Percentiles rank a stretch among this genome's conserved stretches.
Conservation (phyloP, 2,797 vertebrate species). For the Notoglanidium macrostoma region DNA sequence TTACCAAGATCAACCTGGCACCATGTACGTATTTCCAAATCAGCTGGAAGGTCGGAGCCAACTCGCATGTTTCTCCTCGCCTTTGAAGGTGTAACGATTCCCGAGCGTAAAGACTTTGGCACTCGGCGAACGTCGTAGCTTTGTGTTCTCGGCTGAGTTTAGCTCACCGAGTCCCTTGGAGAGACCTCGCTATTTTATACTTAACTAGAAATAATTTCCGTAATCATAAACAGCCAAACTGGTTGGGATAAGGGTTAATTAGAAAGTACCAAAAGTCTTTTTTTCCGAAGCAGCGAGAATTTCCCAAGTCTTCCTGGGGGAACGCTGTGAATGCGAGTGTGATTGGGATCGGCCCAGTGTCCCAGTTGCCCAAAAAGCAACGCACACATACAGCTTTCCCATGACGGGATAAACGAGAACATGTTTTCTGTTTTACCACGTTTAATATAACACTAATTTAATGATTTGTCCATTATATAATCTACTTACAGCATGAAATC, state of each 20-base stretch:
- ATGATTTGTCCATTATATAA: background rate
- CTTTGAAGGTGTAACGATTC: slow-evolving; percentile 12
- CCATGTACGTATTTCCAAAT: background rate
- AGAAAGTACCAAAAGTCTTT: background rate
- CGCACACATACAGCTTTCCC: background rate
- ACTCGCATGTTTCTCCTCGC: background rate
- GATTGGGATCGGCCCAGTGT: background rate
- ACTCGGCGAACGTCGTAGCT: background rate
- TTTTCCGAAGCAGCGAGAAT: background rate
- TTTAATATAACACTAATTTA: background rate
- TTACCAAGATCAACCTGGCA: background rate
- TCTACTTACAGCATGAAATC: background rate
- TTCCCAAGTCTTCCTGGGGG: background rate
- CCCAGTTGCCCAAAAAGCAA: background rate
- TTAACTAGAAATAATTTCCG: background rate
- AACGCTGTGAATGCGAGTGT: background rate
- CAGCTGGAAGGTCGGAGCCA: background rate
- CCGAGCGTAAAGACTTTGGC: background rate
- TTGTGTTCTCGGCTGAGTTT: slow-evolving; percentile 6
- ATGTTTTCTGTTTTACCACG: background rate
- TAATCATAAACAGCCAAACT: background rate
- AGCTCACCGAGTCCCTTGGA: background rate
- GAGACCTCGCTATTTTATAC: background rate
- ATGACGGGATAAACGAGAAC: background rate
- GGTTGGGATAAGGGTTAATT: background rate